These are phyloP conservation scores for Druon quercuslanigerum DNA, from an alignment of 1,140 invertebrate species.

Conservation along the genomic window DNA sequence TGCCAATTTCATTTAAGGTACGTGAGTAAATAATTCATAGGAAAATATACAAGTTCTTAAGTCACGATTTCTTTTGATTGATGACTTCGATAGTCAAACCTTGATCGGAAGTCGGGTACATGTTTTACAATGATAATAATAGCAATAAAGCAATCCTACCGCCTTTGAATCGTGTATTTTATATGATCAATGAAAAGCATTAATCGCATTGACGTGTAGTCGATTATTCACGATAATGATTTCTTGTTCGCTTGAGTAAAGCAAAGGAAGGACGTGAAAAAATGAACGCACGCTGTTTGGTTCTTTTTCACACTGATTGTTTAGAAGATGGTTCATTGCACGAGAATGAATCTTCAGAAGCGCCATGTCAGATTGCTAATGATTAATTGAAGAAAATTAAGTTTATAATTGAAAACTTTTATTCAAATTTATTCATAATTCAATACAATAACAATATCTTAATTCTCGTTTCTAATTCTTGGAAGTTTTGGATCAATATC, in stretches of 20 bases:
- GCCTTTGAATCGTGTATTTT: constrained; percentile 20
- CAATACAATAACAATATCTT: background rate
- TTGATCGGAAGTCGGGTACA: constrained; percentile 30
- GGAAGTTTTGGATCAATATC: too few relatives aligned
- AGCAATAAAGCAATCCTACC: constrained; percentile 30
- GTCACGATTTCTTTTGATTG: background rate
- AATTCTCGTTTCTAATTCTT: too few relatives aligned
- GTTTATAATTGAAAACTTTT: constrained; percentile 22
- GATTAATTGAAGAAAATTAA: constrained; percentile 24
- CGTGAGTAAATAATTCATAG: background rate
- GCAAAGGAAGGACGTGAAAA: constrained; percentile 2
- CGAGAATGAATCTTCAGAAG: constrained; percentile 24
- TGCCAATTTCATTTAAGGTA: too few relatives aligned
- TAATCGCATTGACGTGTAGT: constrained; percentile 39
- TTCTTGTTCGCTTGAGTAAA: constrained; percentile 20
- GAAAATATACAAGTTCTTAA: constrained; percentile 11
- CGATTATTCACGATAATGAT: constrained; percentile 33
- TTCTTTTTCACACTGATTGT: constrained; percentile 21
- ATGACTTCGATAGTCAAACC: constrained; percentile 19
- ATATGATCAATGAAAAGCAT: constrained; percentile 38
- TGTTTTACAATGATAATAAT: constrained; percentile 30
- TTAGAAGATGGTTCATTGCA: constrained; percentile 17
- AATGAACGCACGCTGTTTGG: background rate
- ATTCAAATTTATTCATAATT: background rate
- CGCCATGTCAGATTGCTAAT: background rate